phyloP scores from a whole-genome alignment of 2,888 invertebrate genomes.

The Terebella lapidaria region DNA sequence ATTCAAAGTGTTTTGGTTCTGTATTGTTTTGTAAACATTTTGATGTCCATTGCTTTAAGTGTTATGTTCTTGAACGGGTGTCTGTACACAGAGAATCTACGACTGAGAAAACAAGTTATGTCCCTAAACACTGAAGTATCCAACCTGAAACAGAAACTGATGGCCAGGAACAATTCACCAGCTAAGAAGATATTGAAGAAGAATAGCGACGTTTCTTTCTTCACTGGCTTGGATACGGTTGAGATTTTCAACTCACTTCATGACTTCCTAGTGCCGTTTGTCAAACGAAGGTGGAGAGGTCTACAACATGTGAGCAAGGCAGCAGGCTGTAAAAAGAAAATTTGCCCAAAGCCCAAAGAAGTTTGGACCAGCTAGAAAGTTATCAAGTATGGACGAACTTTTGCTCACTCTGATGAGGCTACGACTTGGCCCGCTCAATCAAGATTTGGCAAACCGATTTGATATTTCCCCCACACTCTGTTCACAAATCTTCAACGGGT shows the following conservation, averaged over 20 bases:
- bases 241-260: not conserved
- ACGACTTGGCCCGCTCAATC: slow-evolving; percentile 3
- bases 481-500: slow-evolving; percentile 5
- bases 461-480: not conserved
- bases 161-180: too few relatives aligned
- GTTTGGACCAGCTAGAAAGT: slow-evolving; percentile 11
- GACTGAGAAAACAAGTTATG: too few relatives aligned
- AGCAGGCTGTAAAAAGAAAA: not conserved
- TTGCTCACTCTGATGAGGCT: slow-evolving; percentile 13
- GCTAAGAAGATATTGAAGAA: too few relatives aligned
- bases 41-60: too few relatives aligned
- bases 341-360: slow-evolving; percentile 4
- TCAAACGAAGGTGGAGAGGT: not conserved
- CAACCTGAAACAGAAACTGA: too few relatives aligned
- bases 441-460: slow-evolving; percentile 4
- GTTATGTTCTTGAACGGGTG: too few relatives aligned
- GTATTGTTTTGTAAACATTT: too few relatives aligned
- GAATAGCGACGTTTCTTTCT: not conserved
- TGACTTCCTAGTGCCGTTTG: not conserved
- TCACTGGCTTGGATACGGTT: not conserved
- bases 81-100: too few relatives aligned
- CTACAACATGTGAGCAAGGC: too few relatives aligned
- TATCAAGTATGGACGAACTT: slow-evolving; percentile 6
- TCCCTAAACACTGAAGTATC: slow-evolving; percentile 15
- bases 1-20: too few relatives aligned